Percentiles rank a stretch among this genome's conserved stretches.
Conservation (phyloP, 2,113 vertebrate genomes). For the Stomatorhinus ivindoensis region DNA sequence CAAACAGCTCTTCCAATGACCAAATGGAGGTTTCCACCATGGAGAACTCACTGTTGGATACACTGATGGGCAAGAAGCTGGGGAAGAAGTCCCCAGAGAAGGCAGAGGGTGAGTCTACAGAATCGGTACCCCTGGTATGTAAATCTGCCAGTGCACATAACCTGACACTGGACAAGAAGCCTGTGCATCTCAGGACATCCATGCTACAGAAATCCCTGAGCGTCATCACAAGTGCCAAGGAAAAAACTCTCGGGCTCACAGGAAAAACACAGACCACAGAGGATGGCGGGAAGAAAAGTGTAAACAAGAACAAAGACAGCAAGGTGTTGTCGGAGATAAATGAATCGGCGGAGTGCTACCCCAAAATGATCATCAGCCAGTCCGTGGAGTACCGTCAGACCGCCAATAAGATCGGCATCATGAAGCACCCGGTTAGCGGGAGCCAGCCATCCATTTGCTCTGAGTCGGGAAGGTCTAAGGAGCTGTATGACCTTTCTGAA, state of each 20-base stretch:
- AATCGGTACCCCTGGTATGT: conserved; percentile 89
- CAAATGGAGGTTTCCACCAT: conserved; percentile 63
- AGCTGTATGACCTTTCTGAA: conserved; percentile 79
- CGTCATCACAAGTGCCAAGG: conserved; percentile 92
- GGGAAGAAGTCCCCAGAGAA: conserved; percentile 69
- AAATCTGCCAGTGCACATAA: conserved; percentile 96
- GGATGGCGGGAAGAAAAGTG: conserved; percentile 54
- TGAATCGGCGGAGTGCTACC: conserved; percentile 69
- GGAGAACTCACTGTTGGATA: conserved; percentile 72
- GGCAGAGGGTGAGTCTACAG: conserved; percentile 70
- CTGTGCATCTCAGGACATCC: conserved; percentile 76
- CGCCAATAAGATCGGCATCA: conserved; percentile 82
- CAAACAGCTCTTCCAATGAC: conserved; percentile 64
- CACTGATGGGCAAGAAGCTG: conserved; percentile 67
- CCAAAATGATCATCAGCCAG: conserved; percentile 70
- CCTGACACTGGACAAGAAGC: conserved; percentile 87
- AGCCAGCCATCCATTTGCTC: conserved; percentile 72
- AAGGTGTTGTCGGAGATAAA: conserved; percentile 66
- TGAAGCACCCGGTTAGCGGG: conserved; percentile 83
- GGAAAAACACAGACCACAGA: conserved; percentile 73
- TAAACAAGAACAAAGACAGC: conserved; percentile 65
- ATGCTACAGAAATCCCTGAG: conserved; percentile 96
- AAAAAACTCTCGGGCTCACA: conserved; percentile 82
- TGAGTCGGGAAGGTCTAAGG: conserved; percentile 66
- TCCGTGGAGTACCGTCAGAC: conserved; percentile 79